Evolutionary conservation across 2,888 invertebrate genomes (phyloP).

Genomic region (Drosophila fungiperda): DNA sequence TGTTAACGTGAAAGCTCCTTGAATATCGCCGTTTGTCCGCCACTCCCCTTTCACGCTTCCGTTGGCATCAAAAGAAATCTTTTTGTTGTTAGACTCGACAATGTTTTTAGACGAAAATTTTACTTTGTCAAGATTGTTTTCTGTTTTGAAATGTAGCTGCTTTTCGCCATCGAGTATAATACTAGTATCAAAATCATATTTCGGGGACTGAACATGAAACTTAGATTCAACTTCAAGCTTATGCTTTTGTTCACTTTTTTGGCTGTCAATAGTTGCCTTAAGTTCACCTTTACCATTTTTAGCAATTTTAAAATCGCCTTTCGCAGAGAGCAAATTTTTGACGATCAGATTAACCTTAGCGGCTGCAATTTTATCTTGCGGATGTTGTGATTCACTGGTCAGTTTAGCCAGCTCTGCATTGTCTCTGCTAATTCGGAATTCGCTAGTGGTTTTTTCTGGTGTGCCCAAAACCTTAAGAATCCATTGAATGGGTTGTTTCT

Average conservation of each 20-base stretch:
- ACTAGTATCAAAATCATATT: slow-evolving; percentile 88
- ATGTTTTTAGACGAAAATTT: slow-evolving; percentile 88
- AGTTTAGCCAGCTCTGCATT: slow-evolving; percentile 72
- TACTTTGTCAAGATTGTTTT: slow-evolving; percentile 86
- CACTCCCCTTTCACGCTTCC: slow-evolving; percentile 74
- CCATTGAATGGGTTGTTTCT: slow-evolving; percentile 79
- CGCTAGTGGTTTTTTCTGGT: slow-evolving; percentile 84
- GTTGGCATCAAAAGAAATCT: slow-evolving; percentile 83
- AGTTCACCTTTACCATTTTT: slow-evolving; percentile 89
- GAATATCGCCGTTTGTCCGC: slow-evolving; percentile 77
- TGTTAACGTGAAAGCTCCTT: slow-evolving; percentile 66
- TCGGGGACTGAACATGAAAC: slow-evolving; percentile 87
- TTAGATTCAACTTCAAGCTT: slow-evolving; percentile 88
- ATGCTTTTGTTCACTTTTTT: slow-evolving; percentile 87
- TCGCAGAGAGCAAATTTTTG: slow-evolving; percentile 87
- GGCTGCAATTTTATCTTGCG: slow-evolving; percentile 83
- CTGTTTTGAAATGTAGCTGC: slow-evolving; percentile 88
- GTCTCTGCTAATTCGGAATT: slow-evolving; percentile 82
- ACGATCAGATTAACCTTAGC: slow-evolving; percentile 87
- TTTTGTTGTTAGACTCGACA: slow-evolving; percentile 86
- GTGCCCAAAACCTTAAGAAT: slow-evolving; percentile 70
- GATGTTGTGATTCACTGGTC: slow-evolving; percentile 78
- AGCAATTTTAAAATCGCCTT: slow-evolving; percentile 88
- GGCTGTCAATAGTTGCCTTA: slow-evolving; percentile 74
- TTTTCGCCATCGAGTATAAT: slow-evolving; percentile 89